Evolutionary conservation across 2,797 vertebrate species (phyloP).

Genomic region (Poeciliopsis presidionis): DNA sequence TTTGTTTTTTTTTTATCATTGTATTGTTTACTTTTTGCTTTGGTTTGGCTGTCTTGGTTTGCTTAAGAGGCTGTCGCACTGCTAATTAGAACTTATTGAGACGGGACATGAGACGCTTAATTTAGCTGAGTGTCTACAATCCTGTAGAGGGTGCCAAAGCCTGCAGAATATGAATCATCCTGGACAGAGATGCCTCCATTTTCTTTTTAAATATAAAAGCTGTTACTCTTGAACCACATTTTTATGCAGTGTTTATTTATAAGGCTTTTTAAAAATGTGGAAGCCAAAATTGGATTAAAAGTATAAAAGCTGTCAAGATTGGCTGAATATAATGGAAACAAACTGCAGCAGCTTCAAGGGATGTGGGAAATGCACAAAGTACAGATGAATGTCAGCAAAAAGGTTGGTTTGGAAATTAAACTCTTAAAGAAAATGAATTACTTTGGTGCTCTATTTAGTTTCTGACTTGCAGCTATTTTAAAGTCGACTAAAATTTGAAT

Average conservation of each 20-base stretch:
- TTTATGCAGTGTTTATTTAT: not conserved
- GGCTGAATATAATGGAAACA: not conserved
- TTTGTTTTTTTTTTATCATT: too few species aligned
- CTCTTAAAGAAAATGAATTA: not conserved
- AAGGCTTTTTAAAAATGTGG: not conserved
- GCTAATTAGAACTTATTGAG: not conserved
- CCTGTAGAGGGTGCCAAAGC: slow-evolving; percentile 78
- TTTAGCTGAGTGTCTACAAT: slow-evolving; percentile 38
- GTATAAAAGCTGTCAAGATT: not conserved
- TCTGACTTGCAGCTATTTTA: not conserved
- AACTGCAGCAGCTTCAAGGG: not conserved
- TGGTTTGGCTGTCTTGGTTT: not conserved
- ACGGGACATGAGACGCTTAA: not conserved
- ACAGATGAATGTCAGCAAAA: not conserved
- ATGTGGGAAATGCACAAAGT: not conserved
- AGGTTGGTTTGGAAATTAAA: not conserved
- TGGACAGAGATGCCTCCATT: not conserved
- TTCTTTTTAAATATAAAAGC: not conserved
- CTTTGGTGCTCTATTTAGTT: not conserved
- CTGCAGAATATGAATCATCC: slow-evolving; percentile 52
- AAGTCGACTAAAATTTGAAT: not conserved
- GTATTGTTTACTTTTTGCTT: not conserved
- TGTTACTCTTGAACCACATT: not conserved
- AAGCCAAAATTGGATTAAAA: not conserved
- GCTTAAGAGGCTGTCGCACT: not conserved